phyloP scores from a whole-genome alignment of 2,113 vertebrate species.

The Onychostruthus taczanowskii region DNA sequence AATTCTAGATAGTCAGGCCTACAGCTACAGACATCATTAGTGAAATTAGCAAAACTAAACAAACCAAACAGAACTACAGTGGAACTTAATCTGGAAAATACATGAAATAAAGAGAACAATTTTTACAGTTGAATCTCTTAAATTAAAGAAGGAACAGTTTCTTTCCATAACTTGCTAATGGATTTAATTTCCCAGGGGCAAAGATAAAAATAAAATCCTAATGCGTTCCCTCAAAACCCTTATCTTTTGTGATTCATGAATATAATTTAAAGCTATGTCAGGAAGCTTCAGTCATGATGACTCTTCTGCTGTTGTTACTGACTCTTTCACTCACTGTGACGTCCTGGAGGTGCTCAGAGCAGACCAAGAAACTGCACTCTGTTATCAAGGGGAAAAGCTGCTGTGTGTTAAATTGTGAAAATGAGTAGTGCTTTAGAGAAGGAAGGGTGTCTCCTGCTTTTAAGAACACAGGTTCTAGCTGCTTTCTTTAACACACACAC shows the following conservation, averaged over 20 bases:
- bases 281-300: not conserved
- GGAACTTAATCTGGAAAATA: not conserved
- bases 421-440: not conserved
- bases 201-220: constrained; percentile 49
- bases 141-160: not conserved
- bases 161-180: not conserved
- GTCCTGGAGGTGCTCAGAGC: not conserved
- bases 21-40: not conserved
- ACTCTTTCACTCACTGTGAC: not conserved
- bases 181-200: constrained; percentile 58
- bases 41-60: not conserved
- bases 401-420: not conserved
- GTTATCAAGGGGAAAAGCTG: not conserved
- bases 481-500: not conserved
- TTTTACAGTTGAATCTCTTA: constrained; percentile 11
- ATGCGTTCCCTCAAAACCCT: constrained; percentile 22
- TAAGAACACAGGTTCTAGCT: not conserved
- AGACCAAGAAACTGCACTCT: not conserved
- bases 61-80: not conserved
- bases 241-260: constrained; percentile 48
- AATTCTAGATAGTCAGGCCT: not conserved
- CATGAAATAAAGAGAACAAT: not conserved
- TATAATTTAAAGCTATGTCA: constrained; percentile 17
- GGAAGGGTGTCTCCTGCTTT: not conserved
- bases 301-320: not conserved